Evolutionary conservation across 2,797 vertebrate species (phyloP), one percentile per base, ranked within the genome.

Genomic region (Microchirus variegatus): DNA sequence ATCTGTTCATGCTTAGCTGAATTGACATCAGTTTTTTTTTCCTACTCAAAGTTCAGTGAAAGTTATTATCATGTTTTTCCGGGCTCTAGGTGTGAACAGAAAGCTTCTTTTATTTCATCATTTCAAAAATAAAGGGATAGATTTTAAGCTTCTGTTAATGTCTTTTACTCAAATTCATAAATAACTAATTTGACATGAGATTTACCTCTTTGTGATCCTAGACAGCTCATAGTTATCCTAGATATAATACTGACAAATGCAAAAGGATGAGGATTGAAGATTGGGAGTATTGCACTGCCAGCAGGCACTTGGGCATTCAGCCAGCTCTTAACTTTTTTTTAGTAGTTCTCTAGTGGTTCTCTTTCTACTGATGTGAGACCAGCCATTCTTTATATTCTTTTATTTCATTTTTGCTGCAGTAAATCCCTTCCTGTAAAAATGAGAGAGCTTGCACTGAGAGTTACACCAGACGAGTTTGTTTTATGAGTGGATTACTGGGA

Each of bases 1-100:
- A 58, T 83, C 75, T 78, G 71, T 13, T 70, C 57, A 66, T 22
- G 79, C 67, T 64, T 77, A 52, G 65, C 76, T 82, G 42, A 64
- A 66, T 75, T 67, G 57, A 70, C 41, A 4, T 46, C 17, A 10
- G 9, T 18, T 44, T 42, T 10, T 41, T 42, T 14, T 12, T 42
- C 41, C 13, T 0, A 42, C 15, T 31, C 31, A 31, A 8, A 31
- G 31, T 31, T 31, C 3, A 31, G 31, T 31, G 31, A 31, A 31
- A 31, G 31, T 31, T 31, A 31, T 31, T 31, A 5, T 31, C 31
- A 31, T 31, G 31, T 31, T 31, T 31, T 31, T 31, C 31, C 8
- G 31, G 31, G 31, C 3, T 31, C 31, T 31, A 8, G 5, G 6
- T 31, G 31, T 6, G 31, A 31, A 31, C 31, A 31, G 31, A 31